These are phyloP conservation scores for Patagioenas fasciata DNA, from an alignment of 2,113 vertebrate species.

Conservation along the genomic window DNA sequence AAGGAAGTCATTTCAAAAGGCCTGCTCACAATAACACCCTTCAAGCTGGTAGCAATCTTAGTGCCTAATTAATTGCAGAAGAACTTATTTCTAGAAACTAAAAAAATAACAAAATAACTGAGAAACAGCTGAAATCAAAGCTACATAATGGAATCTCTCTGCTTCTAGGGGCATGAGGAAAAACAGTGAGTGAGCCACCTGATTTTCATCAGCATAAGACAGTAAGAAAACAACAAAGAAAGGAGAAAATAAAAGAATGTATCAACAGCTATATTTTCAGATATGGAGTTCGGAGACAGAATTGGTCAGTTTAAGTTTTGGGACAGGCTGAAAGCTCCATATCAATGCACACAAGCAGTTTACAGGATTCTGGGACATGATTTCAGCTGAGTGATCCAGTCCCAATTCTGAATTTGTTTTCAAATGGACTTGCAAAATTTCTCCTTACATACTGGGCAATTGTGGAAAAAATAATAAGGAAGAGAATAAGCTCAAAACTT, in stretches of 20 bases:
- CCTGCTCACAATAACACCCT: neutral
- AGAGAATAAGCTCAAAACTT: neutral
- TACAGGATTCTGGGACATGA: neutral
- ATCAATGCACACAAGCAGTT: neutral
- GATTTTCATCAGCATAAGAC: neutral
- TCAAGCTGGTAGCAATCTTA: neutral
- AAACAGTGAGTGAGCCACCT: neutral
- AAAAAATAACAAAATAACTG: neutral
- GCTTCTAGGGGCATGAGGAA: neutral
- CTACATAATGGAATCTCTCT: neutral
- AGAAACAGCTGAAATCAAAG: neutral
- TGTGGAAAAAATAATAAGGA: accelerated
- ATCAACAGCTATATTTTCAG: neutral
- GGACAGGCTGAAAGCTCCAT: neutral
- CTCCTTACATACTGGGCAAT: neutral
- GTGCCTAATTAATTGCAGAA: neutral
- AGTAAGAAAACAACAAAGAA: neutral
- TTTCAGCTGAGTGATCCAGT: neutral
- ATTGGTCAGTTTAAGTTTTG: neutral
- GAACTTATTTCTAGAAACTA: neutral
- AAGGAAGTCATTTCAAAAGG: neutral
- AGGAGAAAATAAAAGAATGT: neutral
- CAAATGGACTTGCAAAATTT: neutral
- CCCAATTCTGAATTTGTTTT: neutral
- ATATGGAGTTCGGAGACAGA: neutral